phyloP scores from a whole-genome alignment of 2,888 invertebrate species.

The Eudasyphora cyanicolor region DNA sequence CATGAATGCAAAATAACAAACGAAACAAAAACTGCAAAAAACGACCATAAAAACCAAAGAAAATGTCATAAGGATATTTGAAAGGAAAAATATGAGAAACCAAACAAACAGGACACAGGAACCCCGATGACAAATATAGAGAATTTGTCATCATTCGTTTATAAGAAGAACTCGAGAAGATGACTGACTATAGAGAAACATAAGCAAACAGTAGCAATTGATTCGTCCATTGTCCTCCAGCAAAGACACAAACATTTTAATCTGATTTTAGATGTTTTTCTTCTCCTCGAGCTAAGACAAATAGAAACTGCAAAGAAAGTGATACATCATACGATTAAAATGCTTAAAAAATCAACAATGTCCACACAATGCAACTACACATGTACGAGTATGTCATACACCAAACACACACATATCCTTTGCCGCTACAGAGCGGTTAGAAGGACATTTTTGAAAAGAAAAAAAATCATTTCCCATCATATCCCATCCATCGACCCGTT shows the following conservation, averaged over 20 bases:
- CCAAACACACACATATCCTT: not conserved
- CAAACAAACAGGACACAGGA: not conserved
- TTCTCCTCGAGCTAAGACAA: not conserved
- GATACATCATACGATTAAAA: constrained; percentile 65
- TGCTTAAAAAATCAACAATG: constrained; percentile 62
- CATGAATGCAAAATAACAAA: constrained; percentile 46
- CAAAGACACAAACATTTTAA: no score
- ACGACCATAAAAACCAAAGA: constrained; percentile 53
- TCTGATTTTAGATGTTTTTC: constrained; percentile 55
- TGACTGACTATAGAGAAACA: constrained; percentile 20
- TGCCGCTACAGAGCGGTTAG: not conserved
- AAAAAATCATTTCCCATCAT: constrained; percentile 39
- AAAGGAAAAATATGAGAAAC: constrained; percentile 6
- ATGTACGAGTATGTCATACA: not conserved
- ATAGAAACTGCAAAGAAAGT: constrained; percentile 17
- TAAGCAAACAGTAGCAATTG: constrained; percentile 63
- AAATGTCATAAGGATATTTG: not conserved
- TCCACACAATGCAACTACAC: constrained; percentile 12
- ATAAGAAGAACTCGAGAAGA: not conserved
- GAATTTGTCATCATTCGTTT: not conserved
- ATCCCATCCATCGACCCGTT: constrained; percentile 13
- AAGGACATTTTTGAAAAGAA: not conserved
- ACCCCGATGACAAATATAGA: constrained; percentile 50
- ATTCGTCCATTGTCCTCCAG: constrained; percentile 45
- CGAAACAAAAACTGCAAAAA: not conserved